These are phyloP conservation scores for Urophycis tenuis DNA, from an alignment of 2,797 vertebrate genomes.

Conservation along the genomic window DNA sequence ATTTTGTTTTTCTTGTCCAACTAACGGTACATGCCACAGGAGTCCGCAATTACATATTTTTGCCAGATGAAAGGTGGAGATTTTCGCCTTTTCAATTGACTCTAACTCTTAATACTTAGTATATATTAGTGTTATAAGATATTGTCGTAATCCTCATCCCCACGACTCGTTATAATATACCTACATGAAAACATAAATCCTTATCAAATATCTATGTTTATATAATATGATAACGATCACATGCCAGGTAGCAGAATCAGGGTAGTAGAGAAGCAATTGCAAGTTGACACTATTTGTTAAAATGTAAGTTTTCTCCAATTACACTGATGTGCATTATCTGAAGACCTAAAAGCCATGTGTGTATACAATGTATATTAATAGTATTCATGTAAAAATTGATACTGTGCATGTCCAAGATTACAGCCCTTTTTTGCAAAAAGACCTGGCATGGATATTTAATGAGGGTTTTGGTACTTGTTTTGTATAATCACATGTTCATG, in stretches of 20 bases:
- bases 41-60: no score
- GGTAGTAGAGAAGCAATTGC: neutral
- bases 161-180: neutral
- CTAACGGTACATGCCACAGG: neutral
- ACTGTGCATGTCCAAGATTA: neutral
- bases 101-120: neutral
- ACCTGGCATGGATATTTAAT: constrained; percentile 15
- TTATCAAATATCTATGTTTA: neutral
- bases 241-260: neutral
- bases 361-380: neutral
- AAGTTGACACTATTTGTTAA: neutral
- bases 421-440: constrained; percentile 13
- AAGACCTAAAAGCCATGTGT: neutral
- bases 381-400: neutral
- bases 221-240: neutral
- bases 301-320: neutral
- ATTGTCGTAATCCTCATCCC: neutral
- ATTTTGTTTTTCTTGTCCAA: neutral
- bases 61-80: neutral
- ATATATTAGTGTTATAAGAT: neutral
- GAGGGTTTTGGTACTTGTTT: constrained; percentile 27
- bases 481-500: constrained; percentile 31
- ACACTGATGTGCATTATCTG: neutral
- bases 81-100: neutral
- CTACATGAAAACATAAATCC: neutral